phyloP scores from a whole-genome alignment of 2,113 vertebrate genomes.

The Danio rerio region GRCz12tu NC_133185.1:34961001-34961500 shows the following conservation, averaged over 20 bases:
- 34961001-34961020: too few relatives aligned
- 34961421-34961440: conserved; percentile 47
- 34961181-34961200: not conserved
- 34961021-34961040: too few relatives aligned
- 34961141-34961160: too few relatives aligned
- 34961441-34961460: conserved; percentile 34
- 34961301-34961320: conserved; percentile 52
- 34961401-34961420: conserved; percentile 57
- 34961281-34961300: conserved; percentile 39
- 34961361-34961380: conserved; percentile 48
- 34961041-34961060: too few relatives aligned
- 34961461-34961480: conserved; percentile 47
- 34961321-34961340: conserved; percentile 47
- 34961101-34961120: too few relatives aligned
- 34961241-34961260: conserved; percentile 18
- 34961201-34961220: not conserved
- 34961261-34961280: conserved; percentile 37
- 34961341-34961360: conserved; percentile 53
- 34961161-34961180: not conserved
- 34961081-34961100: too few relatives aligned
- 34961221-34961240: conserved; percentile 27
- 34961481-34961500: conserved; percentile 39
- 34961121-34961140: too few relatives aligned
- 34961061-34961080: too few relatives aligned
- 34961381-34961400: conserved; percentile 44